Evolutionary conservation across 2,113 vertebrate genomes (phyloP).

Genomic region (Phyllostomus discolor): DNA sequence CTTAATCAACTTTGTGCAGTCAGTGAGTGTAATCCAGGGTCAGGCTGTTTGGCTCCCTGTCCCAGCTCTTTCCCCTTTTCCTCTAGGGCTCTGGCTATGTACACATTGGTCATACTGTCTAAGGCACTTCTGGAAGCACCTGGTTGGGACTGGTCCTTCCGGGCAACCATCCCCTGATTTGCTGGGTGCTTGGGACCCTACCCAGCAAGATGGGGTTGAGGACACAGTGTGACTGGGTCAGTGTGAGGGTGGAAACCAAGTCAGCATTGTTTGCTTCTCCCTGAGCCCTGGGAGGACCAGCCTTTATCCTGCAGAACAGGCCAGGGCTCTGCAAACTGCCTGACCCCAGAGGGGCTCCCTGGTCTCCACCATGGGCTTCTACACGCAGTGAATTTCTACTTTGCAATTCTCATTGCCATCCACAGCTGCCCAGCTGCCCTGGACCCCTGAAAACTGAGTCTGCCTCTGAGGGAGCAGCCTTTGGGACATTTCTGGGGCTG

Average conservation of each 20-base stretch:
- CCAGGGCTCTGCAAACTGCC: background rate
- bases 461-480: background rate
- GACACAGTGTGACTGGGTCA: background rate
- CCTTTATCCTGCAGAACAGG: background rate
- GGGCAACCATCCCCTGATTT: background rate
- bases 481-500: background rate
- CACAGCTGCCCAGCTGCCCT: background rate
- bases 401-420: background rate
- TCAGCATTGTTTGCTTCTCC: background rate
- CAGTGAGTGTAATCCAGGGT: background rate
- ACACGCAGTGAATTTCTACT: background rate
- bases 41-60: background rate
- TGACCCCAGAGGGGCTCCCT: background rate
- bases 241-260: background rate
- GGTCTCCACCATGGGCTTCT: background rate
- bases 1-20: background rate
- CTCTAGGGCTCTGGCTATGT: background rate
- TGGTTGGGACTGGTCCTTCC: background rate
- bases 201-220: background rate
- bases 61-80: background rate
- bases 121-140: background rate
- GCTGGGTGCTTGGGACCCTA: background rate
- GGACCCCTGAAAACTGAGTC: background rate
- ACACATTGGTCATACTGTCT: too few relatives aligned
- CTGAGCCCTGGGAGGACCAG: background rate